These are phyloP conservation scores for Paramuricea clavata DNA, from an alignment of 92 coral and sea anemone genomes.

Conservation along the genomic window DNA sequence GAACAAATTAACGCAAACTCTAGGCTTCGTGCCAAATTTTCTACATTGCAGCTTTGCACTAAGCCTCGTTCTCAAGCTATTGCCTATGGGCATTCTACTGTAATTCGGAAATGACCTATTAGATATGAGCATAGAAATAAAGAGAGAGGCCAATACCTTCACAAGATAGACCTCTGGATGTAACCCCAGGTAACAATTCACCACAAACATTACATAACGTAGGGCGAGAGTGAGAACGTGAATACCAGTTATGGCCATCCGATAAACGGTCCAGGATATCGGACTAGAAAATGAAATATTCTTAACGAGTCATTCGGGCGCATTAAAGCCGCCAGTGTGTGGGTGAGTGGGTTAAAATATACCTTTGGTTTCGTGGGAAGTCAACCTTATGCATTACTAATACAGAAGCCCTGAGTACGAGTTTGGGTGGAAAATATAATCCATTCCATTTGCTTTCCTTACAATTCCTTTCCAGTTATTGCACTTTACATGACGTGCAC, in stretches of 20 bases:
- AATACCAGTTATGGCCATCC: constrained; percentile 97
- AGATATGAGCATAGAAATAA: no score
- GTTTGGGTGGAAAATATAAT: neutral
- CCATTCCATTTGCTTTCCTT: neutral
- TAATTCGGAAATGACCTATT: no score
- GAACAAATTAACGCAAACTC: no score
- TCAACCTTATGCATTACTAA: no score
- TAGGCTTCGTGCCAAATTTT: no score
- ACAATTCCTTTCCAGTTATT: neutral
- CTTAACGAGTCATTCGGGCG: neutral
- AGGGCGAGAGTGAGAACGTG: constrained; percentile 91
- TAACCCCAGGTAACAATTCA: constrained; percentile 94
- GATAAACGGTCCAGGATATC: constrained; percentile 91
- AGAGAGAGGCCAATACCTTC: no score
- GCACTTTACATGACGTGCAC: neutral
- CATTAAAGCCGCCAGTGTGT: neutral
- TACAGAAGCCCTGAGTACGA: no score
- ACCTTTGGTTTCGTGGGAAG: no score
- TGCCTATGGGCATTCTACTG: no score
- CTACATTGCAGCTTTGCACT: no score
- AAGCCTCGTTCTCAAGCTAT: no score
- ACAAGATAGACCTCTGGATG: constrained; percentile 96
- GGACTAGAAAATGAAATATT: constrained; percentile 72
- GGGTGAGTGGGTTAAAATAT: neutral
- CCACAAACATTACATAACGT: constrained; percentile 96